Evolutionary conservation across 2,113 vertebrate species (phyloP), one percentile per base, ranked within the genome.

Genomic region (Raja brachyura): DNA sequence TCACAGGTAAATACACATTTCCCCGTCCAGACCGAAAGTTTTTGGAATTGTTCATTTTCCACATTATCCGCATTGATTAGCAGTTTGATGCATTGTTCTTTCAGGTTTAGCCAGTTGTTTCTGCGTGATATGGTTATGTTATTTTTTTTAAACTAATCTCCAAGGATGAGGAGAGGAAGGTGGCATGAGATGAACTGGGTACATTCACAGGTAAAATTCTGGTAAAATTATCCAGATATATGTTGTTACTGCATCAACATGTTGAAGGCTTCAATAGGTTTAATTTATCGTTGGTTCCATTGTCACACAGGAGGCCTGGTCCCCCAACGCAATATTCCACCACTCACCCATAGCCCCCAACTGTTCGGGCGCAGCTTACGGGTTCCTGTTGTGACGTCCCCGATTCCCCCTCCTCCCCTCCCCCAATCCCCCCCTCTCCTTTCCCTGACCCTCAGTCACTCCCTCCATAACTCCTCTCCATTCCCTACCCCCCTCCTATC

Each of bases 1-100:
- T 31, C 95, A 98, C 93, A 94, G 93, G 98, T 98, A 97, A 93
- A 95, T 25, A 56, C 66, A 74, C 18, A 48, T 48, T 73, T 92
- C 73, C 48, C 14, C 48, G 54, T 92, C 5, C 39, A 39, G 76
- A 31, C 93, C 5, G 22, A 16, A 22, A 78, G 3, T 0, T 66
- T 78, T 14, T 31, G 16, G 33, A 54, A 54, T 63, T 13, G 31
- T 63, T 16, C 63, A 6, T 31, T 88, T 63, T 56, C 14, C 59
- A 63, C 13, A 5, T 63, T 4, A 61, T 6, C 2, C n/a, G 83
- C 25, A 63, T 31, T 63, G 13, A 86, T 86, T 28, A 63, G 5
- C 59, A 63, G 54, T 28, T 86, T 63, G 2, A 16, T 28, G 5
- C 10, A 10, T 59, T 25, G 14, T 59, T 85, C 54, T 59, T 85